Conservation (phyloP, 2,888 invertebrate genomes). For the Phaonia tiefii region DNA sequence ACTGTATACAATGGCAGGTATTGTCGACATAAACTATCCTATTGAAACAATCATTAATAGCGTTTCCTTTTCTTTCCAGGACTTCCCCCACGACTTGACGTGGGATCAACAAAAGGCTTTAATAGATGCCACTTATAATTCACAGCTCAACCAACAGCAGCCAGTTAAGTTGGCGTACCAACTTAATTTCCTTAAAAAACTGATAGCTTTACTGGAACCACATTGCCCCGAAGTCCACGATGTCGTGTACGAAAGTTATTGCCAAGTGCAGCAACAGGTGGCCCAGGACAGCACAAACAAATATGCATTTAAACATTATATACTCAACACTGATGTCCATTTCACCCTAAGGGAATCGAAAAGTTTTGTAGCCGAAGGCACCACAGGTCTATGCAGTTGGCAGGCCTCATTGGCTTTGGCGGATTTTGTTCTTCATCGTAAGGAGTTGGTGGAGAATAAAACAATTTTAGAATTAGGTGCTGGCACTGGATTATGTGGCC, state of each 20-base stretch:
- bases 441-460: slow-evolving; percentile 82
- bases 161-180: slow-evolving; percentile 85
- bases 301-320: slow-evolving; percentile 85
- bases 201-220: slow-evolving; percentile 83
- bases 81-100: slow-evolving; percentile 53
- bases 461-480: slow-evolving; percentile 88
- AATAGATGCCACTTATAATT: slow-evolving; percentile 83
- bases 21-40: slow-evolving; percentile 48
- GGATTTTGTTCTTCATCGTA: slow-evolving; percentile 86
- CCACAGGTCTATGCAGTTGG: slow-evolving; percentile 90
- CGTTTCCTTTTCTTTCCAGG: slow-evolving; percentile 39
- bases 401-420: slow-evolving; percentile 88
- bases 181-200: slow-evolving; percentile 84
- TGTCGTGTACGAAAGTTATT: slow-evolving; percentile 84
- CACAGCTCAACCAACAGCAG: slow-evolving; percentile 82
- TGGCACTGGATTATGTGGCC: slow-evolving; percentile 88
- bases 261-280: slow-evolving; percentile 74
- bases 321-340: slow-evolving; percentile 74
- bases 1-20: slow-evolving; percentile 74
- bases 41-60: not conserved
- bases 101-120: slow-evolving; percentile 84
- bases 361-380: slow-evolving; percentile 85
- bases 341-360: slow-evolving; percentile 86
- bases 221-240: slow-evolving; percentile 83
- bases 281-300: slow-evolving; percentile 69